Evolutionary conservation across 2,113 vertebrate genomes (phyloP).

Genomic region (Carassius auratus): DNA sequence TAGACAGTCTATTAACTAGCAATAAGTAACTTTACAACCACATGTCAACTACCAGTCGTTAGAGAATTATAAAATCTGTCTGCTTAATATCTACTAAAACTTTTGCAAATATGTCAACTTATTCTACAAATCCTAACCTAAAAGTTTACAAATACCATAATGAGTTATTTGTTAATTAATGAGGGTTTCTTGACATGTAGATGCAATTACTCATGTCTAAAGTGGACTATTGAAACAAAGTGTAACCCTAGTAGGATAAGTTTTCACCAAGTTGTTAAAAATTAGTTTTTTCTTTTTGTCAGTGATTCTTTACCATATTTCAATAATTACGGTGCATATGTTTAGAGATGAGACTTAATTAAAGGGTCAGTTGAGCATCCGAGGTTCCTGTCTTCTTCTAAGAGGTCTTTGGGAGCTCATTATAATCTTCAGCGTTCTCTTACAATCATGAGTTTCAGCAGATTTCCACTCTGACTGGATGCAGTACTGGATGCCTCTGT

Average conservation of each 20-base stretch:
- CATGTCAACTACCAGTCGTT: not conserved
- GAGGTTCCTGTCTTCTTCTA: not conserved
- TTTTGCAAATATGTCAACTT: too few relatives aligned
- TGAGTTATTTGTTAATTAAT: too few relatives aligned
- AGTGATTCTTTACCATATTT: not conserved
- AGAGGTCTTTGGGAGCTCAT: not conserved
- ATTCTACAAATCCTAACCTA: too few relatives aligned
- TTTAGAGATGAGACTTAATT: constrained; percentile 2
- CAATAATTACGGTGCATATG: not conserved
- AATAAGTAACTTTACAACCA: not conserved
- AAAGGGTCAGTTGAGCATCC: not conserved
- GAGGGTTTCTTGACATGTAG: not conserved
- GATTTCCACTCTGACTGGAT: constrained; percentile 57
- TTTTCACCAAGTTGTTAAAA: not conserved
- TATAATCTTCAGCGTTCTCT: not conserved
- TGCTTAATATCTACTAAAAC: too few relatives aligned
- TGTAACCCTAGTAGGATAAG: too few relatives aligned
- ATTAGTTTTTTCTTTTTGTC: not conserved
- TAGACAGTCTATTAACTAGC: not conserved
- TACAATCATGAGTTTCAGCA: constrained; percentile 55
- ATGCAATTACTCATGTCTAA: not conserved
- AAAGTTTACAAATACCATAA: too few relatives aligned
- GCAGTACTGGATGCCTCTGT: constrained; percentile 26
- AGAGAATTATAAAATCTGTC: not conserved
- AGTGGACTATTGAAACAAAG: not conserved